phyloP scores from a whole-genome alignment of 2,888 invertebrate genomes.

The Lacanobia oleracea region DNA sequence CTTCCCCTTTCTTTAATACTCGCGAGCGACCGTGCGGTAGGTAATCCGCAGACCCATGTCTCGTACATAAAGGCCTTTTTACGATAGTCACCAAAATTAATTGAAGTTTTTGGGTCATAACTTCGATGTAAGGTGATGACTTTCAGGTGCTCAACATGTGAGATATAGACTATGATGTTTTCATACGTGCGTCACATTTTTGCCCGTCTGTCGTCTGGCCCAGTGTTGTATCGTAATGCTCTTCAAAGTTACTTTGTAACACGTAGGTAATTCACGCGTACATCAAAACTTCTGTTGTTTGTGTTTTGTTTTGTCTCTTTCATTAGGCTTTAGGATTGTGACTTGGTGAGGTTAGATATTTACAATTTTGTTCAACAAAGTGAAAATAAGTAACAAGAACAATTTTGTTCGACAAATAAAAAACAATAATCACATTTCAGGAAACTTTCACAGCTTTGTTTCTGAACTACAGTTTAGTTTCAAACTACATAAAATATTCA shows the following conservation, averaged over 20 bases:
- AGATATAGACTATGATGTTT: neutral
- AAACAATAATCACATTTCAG: neutral
- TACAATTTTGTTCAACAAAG: neutral
- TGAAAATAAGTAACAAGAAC: neutral
- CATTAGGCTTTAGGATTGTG: neutral
- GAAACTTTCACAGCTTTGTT: constrained; percentile 1
- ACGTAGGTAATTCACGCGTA: constrained; percentile 3
- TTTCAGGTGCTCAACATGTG: constrained; percentile 15
- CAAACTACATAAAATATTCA: constrained; percentile 41
- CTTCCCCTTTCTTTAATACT: neutral
- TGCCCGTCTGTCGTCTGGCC: constrained; percentile 2
- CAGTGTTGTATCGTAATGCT: constrained; percentile 12
- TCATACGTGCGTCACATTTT: constrained; percentile 8
- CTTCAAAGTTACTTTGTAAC: constrained; percentile 31
- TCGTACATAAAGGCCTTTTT: constrained; percentile 19
- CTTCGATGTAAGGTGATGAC: neutral
- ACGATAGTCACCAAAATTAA: constrained; percentile 10
- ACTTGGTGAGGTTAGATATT: neutral
- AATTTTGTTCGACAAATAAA: neutral
- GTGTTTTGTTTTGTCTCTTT: constrained; percentile 31
- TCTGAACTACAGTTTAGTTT: constrained; percentile 18
- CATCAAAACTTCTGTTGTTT: constrained; percentile 38
- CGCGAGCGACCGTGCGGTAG: neutral
- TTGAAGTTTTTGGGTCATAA: constrained; percentile 6
- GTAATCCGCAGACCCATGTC: constrained; percentile 13